Evolutionary conservation across 2,113 vertebrate species (phyloP).

Genomic region (Taxidea taxus): DNA sequence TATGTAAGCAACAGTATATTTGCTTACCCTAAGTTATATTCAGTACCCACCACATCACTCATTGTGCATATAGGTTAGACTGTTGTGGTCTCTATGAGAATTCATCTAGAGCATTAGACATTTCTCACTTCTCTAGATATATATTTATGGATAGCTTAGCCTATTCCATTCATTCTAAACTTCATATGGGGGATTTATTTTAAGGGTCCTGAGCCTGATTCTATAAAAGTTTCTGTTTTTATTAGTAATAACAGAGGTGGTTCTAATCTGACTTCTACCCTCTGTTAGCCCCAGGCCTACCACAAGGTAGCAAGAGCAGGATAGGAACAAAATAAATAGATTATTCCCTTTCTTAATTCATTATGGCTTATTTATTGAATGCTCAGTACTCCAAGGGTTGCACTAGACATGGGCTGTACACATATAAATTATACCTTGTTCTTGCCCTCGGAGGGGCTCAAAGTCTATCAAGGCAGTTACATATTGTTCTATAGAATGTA

Average conservation of each 20-base stretch:
- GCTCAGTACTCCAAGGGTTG: neutral
- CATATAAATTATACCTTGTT: neutral
- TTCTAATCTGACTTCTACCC: neutral
- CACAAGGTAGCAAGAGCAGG: neutral
- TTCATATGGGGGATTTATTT: slow-evolving; percentile 20
- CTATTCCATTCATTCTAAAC: neutral
- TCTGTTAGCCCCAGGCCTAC: neutral
- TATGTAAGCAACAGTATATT: neutral
- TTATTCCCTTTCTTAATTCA: neutral
- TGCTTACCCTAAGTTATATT: neutral
- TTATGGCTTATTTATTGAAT: neutral
- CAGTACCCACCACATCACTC: neutral
- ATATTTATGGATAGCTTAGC: neutral
- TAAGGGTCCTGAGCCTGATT: neutral
- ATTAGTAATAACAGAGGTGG: neutral
- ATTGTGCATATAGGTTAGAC: neutral
- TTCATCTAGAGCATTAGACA: neutral
- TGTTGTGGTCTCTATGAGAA: neutral
- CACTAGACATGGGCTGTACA: neutral
- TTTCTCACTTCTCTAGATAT: neutral
- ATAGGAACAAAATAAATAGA: neutral
- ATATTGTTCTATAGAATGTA: neutral
- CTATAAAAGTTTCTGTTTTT: neutral
- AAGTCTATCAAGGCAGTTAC: neutral
- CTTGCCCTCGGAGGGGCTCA: neutral